Evolutionary conservation across 92 coral and sea anemone species (phyloP).

Genomic region (Palythoa grandiflora): DNA sequence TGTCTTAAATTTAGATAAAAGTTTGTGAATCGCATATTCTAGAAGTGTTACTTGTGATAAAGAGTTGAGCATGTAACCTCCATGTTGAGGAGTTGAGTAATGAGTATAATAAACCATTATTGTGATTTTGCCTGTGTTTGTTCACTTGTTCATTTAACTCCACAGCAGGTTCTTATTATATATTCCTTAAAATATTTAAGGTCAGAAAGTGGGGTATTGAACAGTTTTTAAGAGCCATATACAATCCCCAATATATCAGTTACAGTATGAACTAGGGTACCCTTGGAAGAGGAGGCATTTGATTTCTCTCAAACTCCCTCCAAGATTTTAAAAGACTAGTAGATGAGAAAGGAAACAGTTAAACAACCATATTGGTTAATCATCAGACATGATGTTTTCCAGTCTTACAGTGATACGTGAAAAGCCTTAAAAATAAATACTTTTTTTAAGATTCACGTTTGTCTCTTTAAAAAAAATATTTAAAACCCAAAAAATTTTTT

Average conservation of each 20-base stretch:
- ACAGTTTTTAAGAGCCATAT: background rate
- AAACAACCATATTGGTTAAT: too few relatives aligned
- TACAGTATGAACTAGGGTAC: too few relatives aligned
- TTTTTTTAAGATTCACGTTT: too few relatives aligned
- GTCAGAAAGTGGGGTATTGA: background rate
- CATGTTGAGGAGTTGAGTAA: slow-evolving; percentile 20
- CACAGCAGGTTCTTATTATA: slow-evolving; percentile 20
- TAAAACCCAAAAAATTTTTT: too few relatives aligned
- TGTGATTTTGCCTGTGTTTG: slow-evolving; percentile 53
- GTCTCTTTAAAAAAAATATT: too few relatives aligned
- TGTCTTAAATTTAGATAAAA: background rate
- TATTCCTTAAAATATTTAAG: background rate
- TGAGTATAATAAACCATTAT: slow-evolving; percentile 41
- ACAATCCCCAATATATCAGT: background rate
- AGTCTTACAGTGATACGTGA: too few relatives aligned
- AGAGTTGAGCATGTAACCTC: slow-evolving; percentile 38
- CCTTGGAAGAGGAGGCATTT: too few relatives aligned
- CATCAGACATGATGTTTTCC: too few relatives aligned
- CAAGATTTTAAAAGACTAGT: too few relatives aligned
- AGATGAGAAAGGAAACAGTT: too few relatives aligned
- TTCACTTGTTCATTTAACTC: slow-evolving; percentile 33
- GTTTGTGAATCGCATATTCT: background rate
- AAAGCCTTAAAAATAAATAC: too few relatives aligned
- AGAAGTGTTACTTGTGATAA: background rate
- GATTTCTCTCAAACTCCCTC: too few relatives aligned